Base-by-base conservation (phyloP, 2,797 vertebrate genomes). In the Siniperca obscura region DNA sequence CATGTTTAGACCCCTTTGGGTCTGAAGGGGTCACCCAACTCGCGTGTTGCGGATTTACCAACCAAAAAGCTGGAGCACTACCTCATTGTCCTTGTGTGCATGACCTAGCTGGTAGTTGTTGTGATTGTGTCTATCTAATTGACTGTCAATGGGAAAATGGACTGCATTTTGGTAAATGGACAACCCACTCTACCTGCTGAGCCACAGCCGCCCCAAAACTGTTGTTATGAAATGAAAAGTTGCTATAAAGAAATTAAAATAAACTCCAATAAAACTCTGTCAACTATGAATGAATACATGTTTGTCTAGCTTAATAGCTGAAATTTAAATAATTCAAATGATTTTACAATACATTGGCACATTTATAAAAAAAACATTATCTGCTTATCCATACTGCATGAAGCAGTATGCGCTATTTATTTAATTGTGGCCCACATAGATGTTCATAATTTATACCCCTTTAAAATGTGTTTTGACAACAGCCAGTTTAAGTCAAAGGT, bases 391-490 rank as follows among this genome's bases (percentile, higher is more conserved):
- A 61, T 61, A 27, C 11, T 36, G 40, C 5, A 22, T 40, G 19
- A 17, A 60, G 34, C 17, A n/a, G 1, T 30, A 25, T 21, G 19
- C 52, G 22, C 53, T 59, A 36, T 50, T 34, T 38, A 72, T 76
- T 50, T 17, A 59, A 69, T 21, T 59, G 60, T n/a, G 16, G 16
- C 60, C 8, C 27, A 60, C 21, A 7, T 6, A 9, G 1, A 78
- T 73, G 25, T 60, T 14, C 19, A 40, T 60, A 25, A 66, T 34
- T 70, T 8, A 52, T 52, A 30, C 30, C 21, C 7, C 16, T 44
- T 73, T 53, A 46, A 72, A 61, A 68, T 21, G 3, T 59, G 11
- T 74, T 50, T 48, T 44, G 44, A 74, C 48, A 77, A 27, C 40
- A 64, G 38, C 14, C 62, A 22, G 22, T 59, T 46, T 64, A 42